Evolutionary conservation across 2,888 invertebrate species (phyloP).

Genomic region (Sarcophaga carnaria): DNA sequence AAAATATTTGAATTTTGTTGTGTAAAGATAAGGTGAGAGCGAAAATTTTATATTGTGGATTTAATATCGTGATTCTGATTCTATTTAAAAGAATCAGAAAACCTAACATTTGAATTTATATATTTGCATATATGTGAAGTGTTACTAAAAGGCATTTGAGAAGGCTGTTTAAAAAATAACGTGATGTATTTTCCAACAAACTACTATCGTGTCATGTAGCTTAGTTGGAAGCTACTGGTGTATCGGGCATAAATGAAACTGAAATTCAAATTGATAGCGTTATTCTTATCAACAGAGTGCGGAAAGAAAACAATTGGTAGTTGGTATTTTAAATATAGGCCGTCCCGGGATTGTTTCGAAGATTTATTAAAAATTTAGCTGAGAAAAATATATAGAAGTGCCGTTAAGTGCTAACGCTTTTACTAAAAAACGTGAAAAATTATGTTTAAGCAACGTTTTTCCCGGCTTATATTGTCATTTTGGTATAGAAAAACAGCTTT

Average conservation of each 20-base stretch:
- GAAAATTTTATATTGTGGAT: no score
- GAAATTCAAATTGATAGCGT: slow-evolving; percentile 6
- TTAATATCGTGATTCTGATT: no score
- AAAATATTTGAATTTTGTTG: no score
- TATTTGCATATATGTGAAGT: slow-evolving; percentile 1
- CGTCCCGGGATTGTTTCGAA: slow-evolving; percentile 24
- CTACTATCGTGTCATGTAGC: slow-evolving; percentile 26
- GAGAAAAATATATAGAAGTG: slow-evolving; percentile 29
- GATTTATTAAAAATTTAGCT: slow-evolving; percentile 27
- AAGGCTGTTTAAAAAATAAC: slow-evolving; percentile 18
- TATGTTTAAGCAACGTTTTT: slow-evolving; percentile 5
- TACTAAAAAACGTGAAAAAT: slow-evolving; percentile 16
- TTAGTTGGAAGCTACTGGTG: slow-evolving; percentile 14
- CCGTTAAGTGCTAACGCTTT: slow-evolving; percentile 28
- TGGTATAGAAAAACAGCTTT: slow-evolving; percentile 16
- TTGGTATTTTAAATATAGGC: not conserved
- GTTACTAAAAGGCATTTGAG: slow-evolving; percentile 16
- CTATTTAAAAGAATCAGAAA: not conserved
- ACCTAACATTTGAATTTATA: not conserved
- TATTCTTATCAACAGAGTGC: no score
- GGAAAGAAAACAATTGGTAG: no score
- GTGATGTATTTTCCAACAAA: slow-evolving; percentile 4
- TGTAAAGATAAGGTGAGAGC: no score
- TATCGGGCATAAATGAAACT: slow-evolving; percentile 15
- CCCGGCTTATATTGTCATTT: slow-evolving; percentile 26